Evolutionary conservation across 2,888 invertebrate species (phyloP).

Genomic region (Cryptocephalus moraei): DNA sequence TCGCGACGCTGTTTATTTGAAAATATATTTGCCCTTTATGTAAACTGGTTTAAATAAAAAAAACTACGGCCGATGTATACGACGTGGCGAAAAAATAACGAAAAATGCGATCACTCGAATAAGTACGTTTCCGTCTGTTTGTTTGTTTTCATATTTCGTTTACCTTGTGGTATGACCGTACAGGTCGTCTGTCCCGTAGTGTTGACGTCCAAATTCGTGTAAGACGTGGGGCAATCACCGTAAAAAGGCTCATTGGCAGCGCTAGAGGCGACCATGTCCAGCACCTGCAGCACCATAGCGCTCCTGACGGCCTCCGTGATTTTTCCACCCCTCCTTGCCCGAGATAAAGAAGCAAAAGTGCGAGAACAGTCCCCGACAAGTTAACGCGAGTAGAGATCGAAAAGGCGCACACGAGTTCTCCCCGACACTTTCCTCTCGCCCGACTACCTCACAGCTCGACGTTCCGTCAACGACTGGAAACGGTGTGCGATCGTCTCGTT

Average conservation of each 20-base stretch:
- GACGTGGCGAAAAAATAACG: too few species aligned
- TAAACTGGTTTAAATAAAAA: too few species aligned
- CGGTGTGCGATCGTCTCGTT: too few species aligned
- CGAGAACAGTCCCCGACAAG: too few species aligned
- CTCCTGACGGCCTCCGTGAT: conserved; percentile 42
- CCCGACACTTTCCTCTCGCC: neutral
- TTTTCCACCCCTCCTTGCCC: conserved; percentile 3
- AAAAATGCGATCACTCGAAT: too few species aligned
- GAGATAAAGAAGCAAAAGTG: too few species aligned
- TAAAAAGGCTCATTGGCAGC: conserved; percentile 63
- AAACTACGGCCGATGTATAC: too few species aligned
- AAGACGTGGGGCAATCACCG: conserved; percentile 46
- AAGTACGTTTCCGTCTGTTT: too few species aligned
- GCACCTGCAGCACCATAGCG: conserved; percentile 67
- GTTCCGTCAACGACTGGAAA: neutral
- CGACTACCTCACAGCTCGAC: neutral
- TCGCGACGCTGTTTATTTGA: too few species aligned
- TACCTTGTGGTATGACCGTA: conserved; percentile 36
- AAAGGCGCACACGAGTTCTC: too few species aligned
- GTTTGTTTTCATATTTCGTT: neutral
- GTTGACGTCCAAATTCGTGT: conserved; percentile 38
- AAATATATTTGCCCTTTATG: too few species aligned
- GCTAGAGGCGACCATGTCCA: conserved; percentile 48
- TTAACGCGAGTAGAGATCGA: too few species aligned
- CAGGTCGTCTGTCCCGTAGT: conserved; percentile 36